phyloP scores from a whole-genome alignment of 2,113 vertebrate species.

The Mastomys coucha region DNA sequence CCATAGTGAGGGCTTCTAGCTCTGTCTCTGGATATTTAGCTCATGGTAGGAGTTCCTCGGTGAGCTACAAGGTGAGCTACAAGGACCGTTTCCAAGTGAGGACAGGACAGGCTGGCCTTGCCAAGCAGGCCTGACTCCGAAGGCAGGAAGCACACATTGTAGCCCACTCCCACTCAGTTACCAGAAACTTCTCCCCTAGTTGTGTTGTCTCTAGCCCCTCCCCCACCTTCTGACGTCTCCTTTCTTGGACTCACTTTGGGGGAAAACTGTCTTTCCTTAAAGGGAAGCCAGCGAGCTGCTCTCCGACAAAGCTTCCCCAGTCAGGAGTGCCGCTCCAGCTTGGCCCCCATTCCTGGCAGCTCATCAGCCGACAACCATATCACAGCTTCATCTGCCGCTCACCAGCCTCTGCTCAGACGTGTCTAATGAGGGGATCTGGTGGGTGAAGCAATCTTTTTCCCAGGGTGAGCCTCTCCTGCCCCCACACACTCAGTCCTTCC shows the following conservation, averaged over 20 bases:
- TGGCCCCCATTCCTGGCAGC: rapidly evolving
- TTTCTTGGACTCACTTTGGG: not conserved
- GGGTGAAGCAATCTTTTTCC: not conserved
- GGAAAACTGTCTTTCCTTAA: not conserved
- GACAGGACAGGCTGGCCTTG: not conserved
- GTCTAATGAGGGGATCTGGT: not conserved
- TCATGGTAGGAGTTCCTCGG: too few species aligned
- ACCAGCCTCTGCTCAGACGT: not conserved
- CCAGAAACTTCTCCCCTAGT: not conserved
- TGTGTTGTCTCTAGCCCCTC: not conserved
- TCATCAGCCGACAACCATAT: rapidly evolving
- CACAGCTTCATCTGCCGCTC: not conserved
- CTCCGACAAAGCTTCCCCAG: rapidly evolving
- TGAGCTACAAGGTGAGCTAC: not conserved
- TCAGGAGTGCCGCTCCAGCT: rapidly evolving
- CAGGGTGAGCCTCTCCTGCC: not conserved
- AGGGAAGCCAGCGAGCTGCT: rapidly evolving
- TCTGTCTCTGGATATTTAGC: not conserved
- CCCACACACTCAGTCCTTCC: not conserved
- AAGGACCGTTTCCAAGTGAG: not conserved
- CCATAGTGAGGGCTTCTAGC: not conserved
- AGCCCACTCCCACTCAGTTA: rapidly evolving
- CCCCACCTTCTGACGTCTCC: rapidly evolving
- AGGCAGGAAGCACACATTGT: rapidly evolving
- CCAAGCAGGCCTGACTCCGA: rapidly evolving